phyloP scores from a whole-genome alignment of 2,797 vertebrate genomes.

The Sebastes nivosus region DNA sequence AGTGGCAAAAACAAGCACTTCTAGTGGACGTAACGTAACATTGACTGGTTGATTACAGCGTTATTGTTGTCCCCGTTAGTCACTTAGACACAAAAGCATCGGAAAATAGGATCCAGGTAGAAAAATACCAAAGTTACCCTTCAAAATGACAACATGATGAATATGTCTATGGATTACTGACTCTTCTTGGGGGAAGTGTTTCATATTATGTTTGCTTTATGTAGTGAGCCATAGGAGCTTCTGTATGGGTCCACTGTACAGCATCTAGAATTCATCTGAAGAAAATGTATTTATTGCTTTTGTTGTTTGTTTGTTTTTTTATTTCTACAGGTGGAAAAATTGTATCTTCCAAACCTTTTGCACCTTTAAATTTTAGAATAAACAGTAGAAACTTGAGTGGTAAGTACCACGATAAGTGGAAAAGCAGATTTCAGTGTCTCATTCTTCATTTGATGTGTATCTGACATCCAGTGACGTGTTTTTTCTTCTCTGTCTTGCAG shows the following conservation, averaged over 20 bases:
- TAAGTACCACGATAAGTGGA: constrained; percentile 71
- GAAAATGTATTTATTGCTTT: neutral
- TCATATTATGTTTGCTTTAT: neutral
- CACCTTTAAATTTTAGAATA: constrained; percentile 99
- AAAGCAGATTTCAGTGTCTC: neutral
- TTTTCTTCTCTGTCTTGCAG: constrained; percentile 70
- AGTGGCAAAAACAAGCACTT: too few species aligned
- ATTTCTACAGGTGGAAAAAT: constrained; percentile 94
- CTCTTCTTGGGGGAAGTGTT: neutral
- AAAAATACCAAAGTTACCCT: too few species aligned
- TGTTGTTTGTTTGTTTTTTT: neutral
- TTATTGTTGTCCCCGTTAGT: too few species aligned
- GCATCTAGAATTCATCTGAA: neutral
- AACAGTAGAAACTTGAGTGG: constrained; percentile 99
- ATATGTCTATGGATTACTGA: neutral
- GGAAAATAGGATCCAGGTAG: too few species aligned
- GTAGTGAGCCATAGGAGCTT: neutral
- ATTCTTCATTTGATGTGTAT: neutral
- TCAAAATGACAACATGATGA: neutral
- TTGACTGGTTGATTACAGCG: too few species aligned
- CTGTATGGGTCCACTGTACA: neutral
- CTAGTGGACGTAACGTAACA: too few species aligned
- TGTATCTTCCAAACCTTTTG: constrained; percentile 99
- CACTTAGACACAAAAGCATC: too few species aligned
- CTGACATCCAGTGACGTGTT: neutral